Conservation (phyloP, 2,888 invertebrate species). For the Balanococcus diminutus region DNA sequence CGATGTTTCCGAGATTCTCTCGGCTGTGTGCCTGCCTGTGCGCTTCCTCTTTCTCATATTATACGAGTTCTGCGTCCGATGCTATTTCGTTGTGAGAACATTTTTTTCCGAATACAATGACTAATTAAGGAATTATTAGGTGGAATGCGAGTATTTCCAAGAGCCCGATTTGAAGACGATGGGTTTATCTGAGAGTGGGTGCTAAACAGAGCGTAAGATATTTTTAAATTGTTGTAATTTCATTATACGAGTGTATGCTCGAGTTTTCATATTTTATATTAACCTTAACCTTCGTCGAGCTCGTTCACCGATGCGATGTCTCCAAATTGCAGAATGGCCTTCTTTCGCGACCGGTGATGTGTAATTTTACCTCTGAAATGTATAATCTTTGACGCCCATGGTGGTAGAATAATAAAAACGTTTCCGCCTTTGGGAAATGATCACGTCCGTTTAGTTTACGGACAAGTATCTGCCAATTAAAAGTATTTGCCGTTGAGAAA, state of each 20-base stretch:
- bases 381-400: background rate
- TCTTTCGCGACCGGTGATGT: background rate
- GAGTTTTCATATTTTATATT: too few species aligned
- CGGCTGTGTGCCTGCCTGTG: background rate
- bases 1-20: background rate
- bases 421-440: background rate
- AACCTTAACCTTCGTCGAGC: background rate
- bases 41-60: background rate
- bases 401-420: background rate
- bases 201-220: slow-evolving; percentile 30
- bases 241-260: background rate
- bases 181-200: background rate
- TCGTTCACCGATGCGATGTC: background rate
- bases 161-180: background rate
- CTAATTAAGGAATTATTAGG: slow-evolving; percentile 19
- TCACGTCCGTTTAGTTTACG: background rate
- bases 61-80: background rate
- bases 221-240: slow-evolving; percentile 41
- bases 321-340: background rate
- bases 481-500: too few species aligned
- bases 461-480: too few species aligned
- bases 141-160: background rate
- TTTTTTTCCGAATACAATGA: slow-evolving; percentile 34
- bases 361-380: background rate
- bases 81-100: background rate